phyloP scores from a whole-genome alignment of 2,113 vertebrate genomes.

The Lates calcarifer region DNA sequence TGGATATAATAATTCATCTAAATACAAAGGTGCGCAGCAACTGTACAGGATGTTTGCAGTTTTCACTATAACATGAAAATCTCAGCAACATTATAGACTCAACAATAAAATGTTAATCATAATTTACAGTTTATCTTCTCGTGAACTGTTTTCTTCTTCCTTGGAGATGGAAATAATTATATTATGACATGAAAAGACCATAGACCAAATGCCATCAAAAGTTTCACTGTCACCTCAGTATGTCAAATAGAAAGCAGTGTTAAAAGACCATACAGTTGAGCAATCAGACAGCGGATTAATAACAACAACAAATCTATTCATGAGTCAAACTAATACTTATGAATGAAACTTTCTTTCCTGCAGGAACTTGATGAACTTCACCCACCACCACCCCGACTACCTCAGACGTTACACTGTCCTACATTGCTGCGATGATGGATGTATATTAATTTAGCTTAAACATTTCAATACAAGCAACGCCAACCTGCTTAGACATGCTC shows the following conservation, averaged over 20 bases:
- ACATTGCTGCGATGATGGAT: conserved; percentile 45
- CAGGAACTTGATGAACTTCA: conserved; percentile 24
- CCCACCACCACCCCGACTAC: not conserved
- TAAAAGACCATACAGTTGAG: not conserved
- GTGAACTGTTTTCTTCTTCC: too few species aligned
- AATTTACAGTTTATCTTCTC: not conserved
- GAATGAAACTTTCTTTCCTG: conserved; percentile 5
- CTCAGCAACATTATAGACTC: too few species aligned
- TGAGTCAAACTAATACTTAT: not conserved
- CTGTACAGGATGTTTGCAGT: not conserved
- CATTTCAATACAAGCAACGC: conserved; percentile 59
- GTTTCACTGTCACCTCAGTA: not conserved
- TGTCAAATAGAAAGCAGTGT: not conserved
- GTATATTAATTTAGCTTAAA: conserved; percentile 60
- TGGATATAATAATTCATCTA: not conserved
- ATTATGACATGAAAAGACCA: not conserved
- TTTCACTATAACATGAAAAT: too few species aligned
- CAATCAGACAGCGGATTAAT: not conserved
- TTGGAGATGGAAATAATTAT: too few species aligned
- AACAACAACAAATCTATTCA: not conserved
- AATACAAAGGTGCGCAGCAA: not conserved
- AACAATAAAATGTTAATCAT: too few species aligned
- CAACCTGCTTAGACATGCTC: conserved; percentile 69
- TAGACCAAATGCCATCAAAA: not conserved
- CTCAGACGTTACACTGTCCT: conserved; percentile 24